Percentiles rank a stretch among this genome's conserved stretches.
Evolutionary conservation across 2,113 vertebrate genomes (phyloP).

Genomic region (Albula goreensis): DNA sequence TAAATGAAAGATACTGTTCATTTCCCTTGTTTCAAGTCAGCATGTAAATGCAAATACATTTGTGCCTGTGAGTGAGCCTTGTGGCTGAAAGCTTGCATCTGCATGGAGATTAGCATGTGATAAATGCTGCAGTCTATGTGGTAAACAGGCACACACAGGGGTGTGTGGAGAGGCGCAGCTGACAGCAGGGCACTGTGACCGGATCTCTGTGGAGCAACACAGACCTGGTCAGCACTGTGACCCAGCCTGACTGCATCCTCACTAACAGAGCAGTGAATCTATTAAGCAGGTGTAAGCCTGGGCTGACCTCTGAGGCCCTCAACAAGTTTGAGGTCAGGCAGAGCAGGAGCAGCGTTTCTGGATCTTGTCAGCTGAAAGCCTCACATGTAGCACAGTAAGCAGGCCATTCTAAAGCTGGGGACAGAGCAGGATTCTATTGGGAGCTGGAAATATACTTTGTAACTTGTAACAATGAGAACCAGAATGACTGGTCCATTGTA

Average conservation of each 20-base stretch:
- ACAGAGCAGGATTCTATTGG: not conserved
- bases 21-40: too few species aligned
- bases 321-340: not conserved
- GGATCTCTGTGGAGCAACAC: not conserved
- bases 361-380: not conserved
- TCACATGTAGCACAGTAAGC: not conserved
- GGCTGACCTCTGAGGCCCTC: not conserved
- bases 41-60: too few species aligned
- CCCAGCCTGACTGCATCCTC: not conserved
- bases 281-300: not conserved
- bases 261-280: not conserved
- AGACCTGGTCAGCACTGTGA: not conserved
- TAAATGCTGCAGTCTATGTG: too few species aligned
- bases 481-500: not conserved
- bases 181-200: too few species aligned
- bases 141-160: too few species aligned
- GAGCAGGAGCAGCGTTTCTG: not conserved
- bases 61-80: too few species aligned
- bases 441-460: not conserved
- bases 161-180: too few species aligned
- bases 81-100: too few species aligned
- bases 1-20: too few species aligned
- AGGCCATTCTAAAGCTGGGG: not conserved
- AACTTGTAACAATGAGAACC: not conserved
- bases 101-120: too few species aligned